Percentiles rank a stretch among this genome's conserved stretches.
These are phyloP conservation scores for Daubentonia madagascariensis DNA, from an alignment of 2,113 vertebrate genomes.

Conservation along the genomic window DNA sequence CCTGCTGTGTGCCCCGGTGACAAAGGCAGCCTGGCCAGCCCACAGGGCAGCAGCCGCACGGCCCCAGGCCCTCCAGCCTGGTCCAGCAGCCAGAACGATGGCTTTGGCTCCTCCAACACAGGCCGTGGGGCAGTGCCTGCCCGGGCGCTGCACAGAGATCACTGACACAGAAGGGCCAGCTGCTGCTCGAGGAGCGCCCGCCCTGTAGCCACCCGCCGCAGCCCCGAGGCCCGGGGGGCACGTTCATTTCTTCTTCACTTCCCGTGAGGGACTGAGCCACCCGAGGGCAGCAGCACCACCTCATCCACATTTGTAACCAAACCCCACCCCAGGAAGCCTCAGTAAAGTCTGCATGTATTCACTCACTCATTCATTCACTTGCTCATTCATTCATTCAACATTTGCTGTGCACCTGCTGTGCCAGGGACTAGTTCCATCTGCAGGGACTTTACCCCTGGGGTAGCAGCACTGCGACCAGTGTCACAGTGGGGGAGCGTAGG, in stretches of 20 bases:
- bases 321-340: background rate
- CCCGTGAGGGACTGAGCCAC: rapidly evolving
- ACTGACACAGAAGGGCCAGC: background rate
- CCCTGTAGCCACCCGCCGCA: background rate
- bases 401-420: background rate
- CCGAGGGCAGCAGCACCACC: too few species aligned
- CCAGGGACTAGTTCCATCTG: background rate
- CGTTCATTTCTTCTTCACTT: background rate
- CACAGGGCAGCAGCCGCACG: too few species aligned
- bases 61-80: background rate
- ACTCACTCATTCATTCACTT: background rate
- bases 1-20: background rate
- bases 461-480: background rate
- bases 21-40: background rate
- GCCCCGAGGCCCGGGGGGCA: rapidly evolving
- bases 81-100: background rate
- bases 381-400: background rate
- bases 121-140: background rate
- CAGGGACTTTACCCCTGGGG: background rate
- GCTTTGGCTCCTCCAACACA: background rate
- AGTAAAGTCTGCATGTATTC: rapidly evolving
- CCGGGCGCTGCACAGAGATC: background rate
- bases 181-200: background rate
- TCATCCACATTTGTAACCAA: background rate
- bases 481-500: rapidly evolving